Evolutionary conservation across 2,113 vertebrate genomes (phyloP), one percentile per base, ranked within the genome.

Genomic region (Calyptommatus sinebrachiatus): DNA sequence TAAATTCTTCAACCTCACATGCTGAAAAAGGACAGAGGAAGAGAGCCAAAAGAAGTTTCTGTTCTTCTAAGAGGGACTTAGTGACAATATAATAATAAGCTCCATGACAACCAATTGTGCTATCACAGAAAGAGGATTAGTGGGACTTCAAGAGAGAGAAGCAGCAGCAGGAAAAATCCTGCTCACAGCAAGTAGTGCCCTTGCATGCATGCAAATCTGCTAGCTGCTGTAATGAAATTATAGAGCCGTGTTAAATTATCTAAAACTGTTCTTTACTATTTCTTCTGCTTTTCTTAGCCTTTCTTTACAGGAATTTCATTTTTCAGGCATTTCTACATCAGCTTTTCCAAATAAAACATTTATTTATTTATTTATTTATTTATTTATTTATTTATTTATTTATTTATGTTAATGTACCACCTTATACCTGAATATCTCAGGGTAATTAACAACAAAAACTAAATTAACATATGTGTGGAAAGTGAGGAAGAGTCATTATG

Each of bases 101-200:
- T 29, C 76, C n/a, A 66, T 65, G 71, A 62, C 73, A 89, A 83
- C 24, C 2, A 75, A 73, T 85, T 84, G 1, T 66, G 57, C 46
- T 77, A 83, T 45, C 28, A 79, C 5, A 82, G 62, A 78, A 67
- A 74, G 83, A 79, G 41, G 1, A 81, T 85, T 86, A 35, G 63
- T 83, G 69, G 61, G 80, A 77, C 5, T 79, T 70, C 70, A 26
- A 83, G 16, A 2, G 41, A 8, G 26, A 9, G 68, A 84, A 77
- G 76, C 73, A 78, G 2, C 31, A 29, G 4, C 26, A 0, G 7
- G 50, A 48, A n/a, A 85, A 69, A 46, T 74, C 82, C 46, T 77
- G 29, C 57, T 78, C 70, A n/a, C 65, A 50, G 81, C 21, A 88
- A 85, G 78, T 6, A 74, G 4, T 81, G 74, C 73, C 65, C 10